These are phyloP conservation scores for Sinonovacula constricta DNA, from an alignment of 1,140 invertebrate genomes.

Conservation along the genomic window DNA sequence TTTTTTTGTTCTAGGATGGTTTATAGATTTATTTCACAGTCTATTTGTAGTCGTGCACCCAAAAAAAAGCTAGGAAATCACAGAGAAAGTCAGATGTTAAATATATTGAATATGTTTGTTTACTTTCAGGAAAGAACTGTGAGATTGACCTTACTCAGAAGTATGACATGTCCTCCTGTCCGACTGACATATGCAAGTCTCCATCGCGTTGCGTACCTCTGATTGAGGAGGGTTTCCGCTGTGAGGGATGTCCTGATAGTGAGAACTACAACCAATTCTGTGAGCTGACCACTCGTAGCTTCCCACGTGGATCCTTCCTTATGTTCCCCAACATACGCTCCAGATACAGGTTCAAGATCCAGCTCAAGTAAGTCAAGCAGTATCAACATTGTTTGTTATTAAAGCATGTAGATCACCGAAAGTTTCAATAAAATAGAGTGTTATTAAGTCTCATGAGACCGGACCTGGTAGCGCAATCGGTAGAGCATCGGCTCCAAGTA, in stretches of 20 bases:
- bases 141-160: constrained; percentile 85
- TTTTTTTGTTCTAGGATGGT: too few species aligned
- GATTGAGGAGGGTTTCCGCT: constrained; percentile 71
- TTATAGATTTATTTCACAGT: too few species aligned
- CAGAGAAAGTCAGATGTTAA: too few species aligned
- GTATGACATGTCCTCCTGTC: constrained; percentile 81
- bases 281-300: constrained; percentile 90
- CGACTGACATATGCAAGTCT: constrained; percentile 77
- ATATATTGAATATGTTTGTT: too few species aligned
- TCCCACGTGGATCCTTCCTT: constrained; percentile 90
- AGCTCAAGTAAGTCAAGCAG: constrained; percentile 85
- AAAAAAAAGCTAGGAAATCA: too few species aligned
- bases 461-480: too few species aligned
- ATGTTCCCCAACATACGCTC: constrained; percentile 94
- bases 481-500: too few species aligned
- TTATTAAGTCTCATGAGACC: too few species aligned
- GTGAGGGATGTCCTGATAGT: constrained; percentile 85
- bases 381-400: too few species aligned
- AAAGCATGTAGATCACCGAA: too few species aligned
- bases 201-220: constrained; percentile 71
- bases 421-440: too few species aligned
- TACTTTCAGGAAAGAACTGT: constrained; percentile 88
- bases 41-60: too few species aligned
- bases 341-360: constrained; percentile 91
- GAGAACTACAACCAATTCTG: constrained; percentile 86